A percentile compares a stretch with the other conserved stretches of the same genome.
phyloP scores from a whole-genome alignment of 2,888 invertebrate species.

The Apotomis capreana region DNA sequence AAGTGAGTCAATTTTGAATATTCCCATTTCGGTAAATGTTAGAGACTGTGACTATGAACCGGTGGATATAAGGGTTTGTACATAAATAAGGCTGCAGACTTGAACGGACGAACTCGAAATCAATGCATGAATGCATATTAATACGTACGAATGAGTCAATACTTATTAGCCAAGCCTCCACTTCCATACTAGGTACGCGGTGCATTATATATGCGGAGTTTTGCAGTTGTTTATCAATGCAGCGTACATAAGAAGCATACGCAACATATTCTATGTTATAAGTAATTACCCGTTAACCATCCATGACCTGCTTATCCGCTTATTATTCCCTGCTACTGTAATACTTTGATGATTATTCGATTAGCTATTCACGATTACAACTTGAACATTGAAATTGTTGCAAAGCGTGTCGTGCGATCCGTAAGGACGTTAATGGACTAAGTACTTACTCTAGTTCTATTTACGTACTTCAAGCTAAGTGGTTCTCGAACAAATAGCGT shows the following conservation, averaged over 20 bases:
- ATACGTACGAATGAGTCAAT: conserved; percentile 26
- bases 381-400: conserved; percentile 21
- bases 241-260: conserved; percentile 50
- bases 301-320: conserved; percentile 65
- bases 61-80: no score
- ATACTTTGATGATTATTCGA: background rate
- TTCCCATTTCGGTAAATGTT: no score
- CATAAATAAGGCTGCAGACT: background rate
- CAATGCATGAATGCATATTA: conserved; percentile 19
- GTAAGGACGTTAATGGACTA: conserved; percentile 11
- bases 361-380: conserved; percentile 17
- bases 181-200: conserved; percentile 8
- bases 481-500: conserved; percentile 6
- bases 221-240: conserved; percentile 45
- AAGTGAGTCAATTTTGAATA: no score
- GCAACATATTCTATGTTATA: conserved; percentile 49
- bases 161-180: conserved; percentile 22
- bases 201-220: conserved; percentile 22
- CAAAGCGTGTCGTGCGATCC: conserved; percentile 19
- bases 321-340: conserved; percentile 28
- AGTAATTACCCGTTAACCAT: conserved; percentile 52
- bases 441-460: conserved; percentile 16
- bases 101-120: conserved; percentile 9
- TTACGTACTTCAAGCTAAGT: conserved; percentile 5
- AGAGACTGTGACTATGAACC: no score